A percentile compares a stretch with the other conserved stretches of the same genome.
Conservation (phyloP, 2,888 invertebrate species). For the Euzophera pinguis region DNA sequence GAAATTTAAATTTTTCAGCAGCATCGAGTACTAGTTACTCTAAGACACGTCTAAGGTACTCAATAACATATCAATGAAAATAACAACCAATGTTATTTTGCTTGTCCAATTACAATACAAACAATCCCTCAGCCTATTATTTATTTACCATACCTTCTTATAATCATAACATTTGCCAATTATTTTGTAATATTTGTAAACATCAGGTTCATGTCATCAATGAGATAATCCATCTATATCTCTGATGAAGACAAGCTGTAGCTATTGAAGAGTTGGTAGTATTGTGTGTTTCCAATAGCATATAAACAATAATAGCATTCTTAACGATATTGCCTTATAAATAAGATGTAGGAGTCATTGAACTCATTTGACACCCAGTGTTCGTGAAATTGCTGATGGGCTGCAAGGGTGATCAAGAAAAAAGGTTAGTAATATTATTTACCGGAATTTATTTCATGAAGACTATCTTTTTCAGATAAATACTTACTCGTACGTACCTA, state of each 20-base stretch:
- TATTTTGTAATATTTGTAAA: slow-evolving; percentile 50
- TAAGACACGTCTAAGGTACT: no score
- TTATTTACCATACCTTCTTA: slow-evolving; percentile 20
- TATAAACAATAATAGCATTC: slow-evolving; percentile 25
- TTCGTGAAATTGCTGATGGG: slow-evolving; percentile 18
- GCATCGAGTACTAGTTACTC: no score
- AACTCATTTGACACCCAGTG: slow-evolving; percentile 38
- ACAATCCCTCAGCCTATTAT: slow-evolving; percentile 6
- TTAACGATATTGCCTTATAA: slow-evolving; percentile 26
- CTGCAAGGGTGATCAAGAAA: no score
- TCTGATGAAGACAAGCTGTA: neutral
- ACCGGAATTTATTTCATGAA: no score
- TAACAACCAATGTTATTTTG: neutral
- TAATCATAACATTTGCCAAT: slow-evolving; percentile 37
- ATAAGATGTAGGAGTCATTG: slow-evolving; percentile 27
- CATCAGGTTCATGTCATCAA: slow-evolving; percentile 30
- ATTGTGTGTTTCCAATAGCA: neutral
- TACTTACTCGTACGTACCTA: no score
- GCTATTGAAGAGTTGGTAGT: neutral
- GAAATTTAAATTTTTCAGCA: no score
- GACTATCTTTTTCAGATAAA: no score
- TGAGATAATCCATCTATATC: slow-evolving; percentile 29
- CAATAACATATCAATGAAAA: neutral
- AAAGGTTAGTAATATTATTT: no score
- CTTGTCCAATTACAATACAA: neutral